Base-by-base conservation (phyloP, 1,140 invertebrate species). In the Pseudomyrmex cubaensis region DNA sequence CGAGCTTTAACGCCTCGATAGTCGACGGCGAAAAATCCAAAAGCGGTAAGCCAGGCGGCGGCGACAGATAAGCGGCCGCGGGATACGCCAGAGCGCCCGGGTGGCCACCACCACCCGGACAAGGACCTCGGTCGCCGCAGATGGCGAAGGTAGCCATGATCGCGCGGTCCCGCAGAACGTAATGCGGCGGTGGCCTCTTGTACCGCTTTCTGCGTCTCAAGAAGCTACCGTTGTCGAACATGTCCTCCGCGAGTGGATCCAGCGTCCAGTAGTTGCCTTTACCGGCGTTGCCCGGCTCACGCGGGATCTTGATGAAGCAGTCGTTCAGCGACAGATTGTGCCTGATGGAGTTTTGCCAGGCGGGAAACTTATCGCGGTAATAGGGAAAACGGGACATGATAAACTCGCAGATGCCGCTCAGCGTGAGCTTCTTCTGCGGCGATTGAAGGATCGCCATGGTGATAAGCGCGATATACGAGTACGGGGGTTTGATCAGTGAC, bases 141-240 rank as follows among this genome's bases (percentile, higher is more conserved):
- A 94, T 94, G 0, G 93, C 93, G 74, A 95, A 95, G 2, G 94
- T 93, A 0, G 94, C 94, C 93, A 94, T 94, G 46, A 94, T 93
- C 9, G 94, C 93, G 0, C 94, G 93, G 64, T 95, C 94, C 1
- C 95, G 93, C 0, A 96, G 89, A 5, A 96, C 93, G 50, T 95
- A 94, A 69, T 95, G 95, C 20, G 96, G 95, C 25, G 96, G 96
- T 9, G 97, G 97, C 63, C 98, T 95, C 93, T 99, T 99, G 95
- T 99, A 99, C 25, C 99, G 95, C 94, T 99, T 99, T 72, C 99
- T 94, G 20, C 99, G 95, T 4, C 99, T 94, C 59, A 99, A 95
- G 92, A 99, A 99, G 91, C 98, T 99, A 0, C 99, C 99, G 93
- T 99, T 99, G 92, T 99, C 99, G 91, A 99, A 99, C 99, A 99